Percentiles rank a stretch among this genome's conserved stretches.
phyloP scores from a whole-genome alignment of 1,140 invertebrate genomes.

The Macrobrachium nipponense region DNA sequence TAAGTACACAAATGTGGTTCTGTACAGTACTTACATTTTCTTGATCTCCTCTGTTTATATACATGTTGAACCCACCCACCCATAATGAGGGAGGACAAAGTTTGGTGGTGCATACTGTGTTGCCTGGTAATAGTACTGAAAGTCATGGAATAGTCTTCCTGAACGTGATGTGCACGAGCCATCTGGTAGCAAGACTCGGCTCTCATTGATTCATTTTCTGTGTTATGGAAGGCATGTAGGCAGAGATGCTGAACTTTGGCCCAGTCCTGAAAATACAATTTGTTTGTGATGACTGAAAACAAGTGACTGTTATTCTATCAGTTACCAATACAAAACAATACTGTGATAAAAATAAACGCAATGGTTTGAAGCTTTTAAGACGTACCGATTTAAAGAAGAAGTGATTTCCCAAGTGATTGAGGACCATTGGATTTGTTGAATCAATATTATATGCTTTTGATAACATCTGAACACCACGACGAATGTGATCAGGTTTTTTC shows the following conservation, averaged over 20 bases:
- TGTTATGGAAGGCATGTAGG: constrained; percentile 97
- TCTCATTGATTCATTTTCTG: constrained; percentile 98
- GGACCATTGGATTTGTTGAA: constrained; percentile 97
- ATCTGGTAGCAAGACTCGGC: constrained; percentile 99
- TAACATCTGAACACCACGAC: constrained; percentile 94
- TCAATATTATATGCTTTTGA: constrained; percentile 98
- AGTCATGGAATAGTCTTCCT: constrained; percentile 97
- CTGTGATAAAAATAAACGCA: not conserved
- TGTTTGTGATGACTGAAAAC: not conserved
- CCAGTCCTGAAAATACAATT: constrained; percentile 78
- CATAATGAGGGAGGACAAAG: constrained; percentile 98
- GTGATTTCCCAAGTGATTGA: constrained; percentile 99
- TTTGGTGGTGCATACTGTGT: constrained; percentile 95
- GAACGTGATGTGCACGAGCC: constrained; percentile 95
- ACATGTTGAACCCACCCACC: constrained; percentile 99
- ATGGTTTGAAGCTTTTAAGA: not conserved
- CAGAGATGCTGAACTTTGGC: constrained; percentile 96
- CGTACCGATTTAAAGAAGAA: constrained; percentile 97
- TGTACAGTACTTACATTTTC: constrained; percentile 82
- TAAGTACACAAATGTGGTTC: too few relatives aligned
- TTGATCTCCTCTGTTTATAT: constrained; percentile 95
- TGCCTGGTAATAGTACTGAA: constrained; percentile 99
- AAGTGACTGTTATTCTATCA: not conserved
- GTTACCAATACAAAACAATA: not conserved
- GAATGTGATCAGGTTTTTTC: constrained; percentile 92